phyloP scores from a whole-genome alignment of 37 sponge, comb jelly and placozoan species.

The Agelas oroides region DNA sequence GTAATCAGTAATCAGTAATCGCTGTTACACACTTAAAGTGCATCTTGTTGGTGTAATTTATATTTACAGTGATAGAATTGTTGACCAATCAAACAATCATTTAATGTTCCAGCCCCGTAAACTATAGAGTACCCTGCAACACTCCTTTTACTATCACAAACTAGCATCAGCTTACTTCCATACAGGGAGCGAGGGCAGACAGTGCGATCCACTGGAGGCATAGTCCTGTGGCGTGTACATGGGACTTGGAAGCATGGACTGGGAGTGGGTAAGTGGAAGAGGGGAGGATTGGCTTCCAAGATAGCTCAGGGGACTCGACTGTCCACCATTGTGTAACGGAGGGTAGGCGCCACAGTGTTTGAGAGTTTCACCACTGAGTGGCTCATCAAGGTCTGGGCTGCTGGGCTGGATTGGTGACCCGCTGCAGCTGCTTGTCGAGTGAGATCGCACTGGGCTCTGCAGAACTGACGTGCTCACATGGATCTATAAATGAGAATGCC shows the following conservation, averaged over 20 bases:
- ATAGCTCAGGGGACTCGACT: neutral
- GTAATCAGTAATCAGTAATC: neutral
- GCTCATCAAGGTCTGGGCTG: conserved; percentile 15
- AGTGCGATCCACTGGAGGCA: neutral
- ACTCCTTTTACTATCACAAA: too few species aligned
- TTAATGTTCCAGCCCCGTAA: too few species aligned
- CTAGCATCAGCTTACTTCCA: neutral
- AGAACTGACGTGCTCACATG: too few species aligned
- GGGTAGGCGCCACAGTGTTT: neutral
- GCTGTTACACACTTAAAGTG: neutral
- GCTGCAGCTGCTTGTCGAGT: neutral
- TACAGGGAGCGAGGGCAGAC: neutral
- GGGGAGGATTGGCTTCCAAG: neutral
- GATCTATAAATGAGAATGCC: too few species aligned
- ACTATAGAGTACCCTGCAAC: too few species aligned
- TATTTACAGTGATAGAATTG: too few species aligned
- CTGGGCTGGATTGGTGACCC: conserved; percentile 9
- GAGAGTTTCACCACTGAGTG: neutral
- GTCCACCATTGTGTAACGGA: neutral
- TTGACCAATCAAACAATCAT: too few species aligned
- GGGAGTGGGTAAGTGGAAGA: neutral
- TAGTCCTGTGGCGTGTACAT: conserved; percentile 41
- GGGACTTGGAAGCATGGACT: conserved; percentile 19
- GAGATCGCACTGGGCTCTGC: too few species aligned
- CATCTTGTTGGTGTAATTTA: too few species aligned